A percentile compares a stretch with the other conserved stretches of the same genome.
phyloP scores from a whole-genome alignment of 2,797 vertebrate genomes.

The Bradypodion ventrale region DNA sequence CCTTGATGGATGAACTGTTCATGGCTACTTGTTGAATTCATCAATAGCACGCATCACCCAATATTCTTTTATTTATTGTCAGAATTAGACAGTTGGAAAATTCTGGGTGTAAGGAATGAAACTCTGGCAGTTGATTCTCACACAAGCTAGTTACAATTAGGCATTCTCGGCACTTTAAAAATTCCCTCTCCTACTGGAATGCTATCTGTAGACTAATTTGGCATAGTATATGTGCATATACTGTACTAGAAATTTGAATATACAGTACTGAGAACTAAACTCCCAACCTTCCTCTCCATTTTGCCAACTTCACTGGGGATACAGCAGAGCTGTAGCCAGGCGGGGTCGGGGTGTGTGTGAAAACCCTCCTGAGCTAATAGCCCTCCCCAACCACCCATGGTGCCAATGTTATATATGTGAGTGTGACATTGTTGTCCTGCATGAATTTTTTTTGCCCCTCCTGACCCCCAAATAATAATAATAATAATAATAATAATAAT shows the following conservation, averaged over 20 bases:
- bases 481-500: too few species aligned
- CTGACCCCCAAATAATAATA: too few species aligned
- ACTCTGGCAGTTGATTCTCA: background rate
- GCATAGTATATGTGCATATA: too few species aligned
- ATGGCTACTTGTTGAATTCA: background rate
- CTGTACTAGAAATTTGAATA: background rate
- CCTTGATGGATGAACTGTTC: background rate
- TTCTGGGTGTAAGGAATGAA: background rate
- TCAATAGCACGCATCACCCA: background rate
- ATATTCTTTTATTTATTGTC: background rate
- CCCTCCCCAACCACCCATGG: too few species aligned
- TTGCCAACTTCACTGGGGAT: background rate
- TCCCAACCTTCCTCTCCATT: fast-evolving
- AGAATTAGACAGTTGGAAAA: background rate
- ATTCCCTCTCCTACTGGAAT: too few species aligned
- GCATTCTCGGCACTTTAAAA: too few species aligned
- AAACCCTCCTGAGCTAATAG: background rate
- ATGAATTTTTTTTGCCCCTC: too few species aligned
- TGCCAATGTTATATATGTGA: too few species aligned
- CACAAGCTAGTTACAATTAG: background rate
- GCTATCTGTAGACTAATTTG: too few species aligned
- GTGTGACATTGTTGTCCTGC: too few species aligned
- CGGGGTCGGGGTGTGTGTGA: too few species aligned
- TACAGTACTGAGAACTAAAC: background rate
- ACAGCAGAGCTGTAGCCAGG: too few species aligned